Evolutionary conservation across 2,888 invertebrate genomes (phyloP), one percentile per base, ranked within the genome.

Genomic region (Arge pagana): DNA sequence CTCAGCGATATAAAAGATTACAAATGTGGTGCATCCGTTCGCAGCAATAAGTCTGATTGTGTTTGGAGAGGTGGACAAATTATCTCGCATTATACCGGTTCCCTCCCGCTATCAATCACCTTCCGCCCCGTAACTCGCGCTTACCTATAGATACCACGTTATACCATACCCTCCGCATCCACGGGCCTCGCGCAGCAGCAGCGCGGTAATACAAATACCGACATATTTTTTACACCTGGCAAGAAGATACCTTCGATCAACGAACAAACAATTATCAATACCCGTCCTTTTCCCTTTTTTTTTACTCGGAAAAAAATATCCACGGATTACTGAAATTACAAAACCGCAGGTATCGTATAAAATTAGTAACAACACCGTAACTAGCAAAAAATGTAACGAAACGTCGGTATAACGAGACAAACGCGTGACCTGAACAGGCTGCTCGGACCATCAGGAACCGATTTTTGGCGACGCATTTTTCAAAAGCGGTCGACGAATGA

Each of bases 11-110:
- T 68, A 72, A 73, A 74, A 66, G 71, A 72, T 74, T 71, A 70
- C 71, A 65, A 68, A 74, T 71, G 72, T 70, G 70, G 63, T 67
- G 70, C 71, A 70, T 74, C 74, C 74, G 74, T 71, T 72, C 71
- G 67, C 70, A 68, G 74, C 72, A 73, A 74, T 74, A 73, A 73
- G 74, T 72, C 71, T 62, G 72, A 72, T 73, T 73, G 74, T 73
- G 71, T 66, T 66, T 67, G 67, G 62, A 65, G 68, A 71, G 65
- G 65, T 61, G 74, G 72, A 72, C 74, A 75, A 75, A 75, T 75
- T 70, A 70, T 69, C 69, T 67, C 55, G 69, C 67, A 74, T 75
- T 74, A 74, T 75, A 59, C 67, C 66, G 5, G 66, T 61, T 67
- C 67, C 69, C 72, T 70, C 73, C 64, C 72, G 66, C 73, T 69